Conservation (phyloP, 2,888 invertebrate species). For the Chouioia cunea region DNA sequence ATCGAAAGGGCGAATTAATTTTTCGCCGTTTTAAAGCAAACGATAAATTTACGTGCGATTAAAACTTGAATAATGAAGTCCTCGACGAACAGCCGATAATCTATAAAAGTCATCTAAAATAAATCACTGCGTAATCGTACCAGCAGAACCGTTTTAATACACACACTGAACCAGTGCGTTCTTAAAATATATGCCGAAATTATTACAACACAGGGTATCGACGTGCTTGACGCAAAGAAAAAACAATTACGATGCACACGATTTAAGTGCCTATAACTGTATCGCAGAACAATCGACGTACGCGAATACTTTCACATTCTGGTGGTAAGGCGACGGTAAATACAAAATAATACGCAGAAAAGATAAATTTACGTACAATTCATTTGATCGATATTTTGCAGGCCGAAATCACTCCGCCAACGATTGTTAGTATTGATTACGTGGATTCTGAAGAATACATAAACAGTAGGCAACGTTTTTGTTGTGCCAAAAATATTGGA, state of each 20-base stretch:
- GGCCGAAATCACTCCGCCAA: not conserved
- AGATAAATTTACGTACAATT: constrained; percentile 32
- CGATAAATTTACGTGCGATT: not conserved
- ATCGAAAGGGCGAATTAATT: not conserved
- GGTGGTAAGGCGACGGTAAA: not conserved
- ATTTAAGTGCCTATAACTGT: constrained; percentile 19
- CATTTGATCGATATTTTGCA: constrained; percentile 5
- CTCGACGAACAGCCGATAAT: no score
- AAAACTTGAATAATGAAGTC: no score
- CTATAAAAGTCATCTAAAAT: not conserved
- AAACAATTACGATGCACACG: not conserved
- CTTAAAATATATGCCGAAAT: not conserved
- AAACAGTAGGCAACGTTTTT: not conserved
- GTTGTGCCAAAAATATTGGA: not conserved
- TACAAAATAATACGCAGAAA: not conserved
- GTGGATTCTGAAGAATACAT: not conserved
- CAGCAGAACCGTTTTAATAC: no score
- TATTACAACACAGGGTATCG: no score
- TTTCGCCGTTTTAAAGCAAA: constrained; percentile 1
- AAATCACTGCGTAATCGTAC: not conserved
- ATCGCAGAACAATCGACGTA: constrained; percentile 21
- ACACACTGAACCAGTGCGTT: not conserved
- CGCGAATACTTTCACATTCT: constrained; percentile 26
- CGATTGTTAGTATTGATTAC: constrained; percentile 17
- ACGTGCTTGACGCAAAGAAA: no score